These are phyloP conservation scores for Drosophila arizonae DNA, from an alignment of 1,140 invertebrate species.

Conservation along the genomic window DNA sequence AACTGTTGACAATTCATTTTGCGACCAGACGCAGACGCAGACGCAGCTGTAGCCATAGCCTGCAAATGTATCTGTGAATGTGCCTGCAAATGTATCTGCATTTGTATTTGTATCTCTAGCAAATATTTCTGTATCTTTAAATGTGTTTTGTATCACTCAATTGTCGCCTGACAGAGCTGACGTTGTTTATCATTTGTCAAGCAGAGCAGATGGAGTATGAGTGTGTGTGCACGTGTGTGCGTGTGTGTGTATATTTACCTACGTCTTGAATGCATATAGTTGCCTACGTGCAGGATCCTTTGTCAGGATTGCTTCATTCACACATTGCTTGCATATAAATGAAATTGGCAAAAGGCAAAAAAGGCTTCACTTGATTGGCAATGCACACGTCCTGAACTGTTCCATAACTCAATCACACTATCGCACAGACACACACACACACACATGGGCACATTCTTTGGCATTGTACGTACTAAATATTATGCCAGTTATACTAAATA, in stretches of 20 bases:
- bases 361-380: constrained; percentile 70
- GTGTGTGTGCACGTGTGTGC: background rate
- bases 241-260: constrained; percentile 5
- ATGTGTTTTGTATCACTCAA: background rate
- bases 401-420: constrained; percentile 29
- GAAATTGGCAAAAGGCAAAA: constrained; percentile 48
- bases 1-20: constrained; percentile 48
- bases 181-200: constrained; percentile 28
- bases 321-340: constrained; percentile 57
- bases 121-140: background rate
- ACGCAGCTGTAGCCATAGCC: background rate
- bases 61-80: background rate
- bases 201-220: background rate
- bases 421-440: constrained; percentile 29
- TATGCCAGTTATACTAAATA: background rate
- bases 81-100: background rate
- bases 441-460: background rate
- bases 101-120: no score
- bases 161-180: constrained; percentile 8
- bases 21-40: background rate
- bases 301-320: constrained; percentile 50
- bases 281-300: constrained; percentile 50
- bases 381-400: constrained; percentile 47
- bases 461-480: background rate
- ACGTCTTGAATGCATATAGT: constrained; percentile 44